Evolutionary conservation across 2,888 invertebrate species (phyloP).

Genomic region (Ormyrus thymus): DNA sequence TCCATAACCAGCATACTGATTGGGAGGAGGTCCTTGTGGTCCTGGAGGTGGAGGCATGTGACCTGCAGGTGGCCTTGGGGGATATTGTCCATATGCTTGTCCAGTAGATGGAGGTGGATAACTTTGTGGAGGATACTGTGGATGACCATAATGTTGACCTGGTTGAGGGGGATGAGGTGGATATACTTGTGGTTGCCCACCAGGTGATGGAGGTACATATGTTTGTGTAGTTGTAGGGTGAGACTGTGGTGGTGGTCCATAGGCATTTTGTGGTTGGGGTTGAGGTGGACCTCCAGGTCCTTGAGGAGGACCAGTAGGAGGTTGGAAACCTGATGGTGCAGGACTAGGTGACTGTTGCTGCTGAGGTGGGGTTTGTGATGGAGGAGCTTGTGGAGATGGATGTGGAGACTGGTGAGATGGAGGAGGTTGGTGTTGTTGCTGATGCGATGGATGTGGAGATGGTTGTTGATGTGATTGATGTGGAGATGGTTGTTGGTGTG

Average conservation of each 20-base stretch:
- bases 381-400: constrained; percentile 76
- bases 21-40: constrained; percentile 84
- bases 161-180: constrained; percentile 78
- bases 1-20: constrained; percentile 85
- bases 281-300: constrained; percentile 70
- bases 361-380: constrained; percentile 67
- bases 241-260: constrained; percentile 76
- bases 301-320: constrained; percentile 69
- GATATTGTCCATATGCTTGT: constrained; percentile 80
- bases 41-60: constrained; percentile 79
- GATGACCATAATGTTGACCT: constrained; percentile 76
- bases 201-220: constrained; percentile 72
- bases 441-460: constrained; percentile 73
- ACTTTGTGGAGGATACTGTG: constrained; percentile 78
- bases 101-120: constrained; percentile 80
- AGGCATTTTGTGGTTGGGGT: constrained; percentile 73
- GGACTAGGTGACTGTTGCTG: constrained; percentile 76
- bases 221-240: constrained; percentile 76
- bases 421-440: constrained; percentile 73
- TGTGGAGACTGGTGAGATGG: constrained; percentile 74
- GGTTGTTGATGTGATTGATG: constrained; percentile 73
- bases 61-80: constrained; percentile 79
- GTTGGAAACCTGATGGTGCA: constrained; percentile 77
- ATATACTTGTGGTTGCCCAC: constrained; percentile 77
- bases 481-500: constrained; percentile 67